Evolutionary conservation across 2,113 vertebrate genomes (phyloP), one percentile per base, ranked within the genome.

Genomic region (Cyanistes caeruleus): DNA sequence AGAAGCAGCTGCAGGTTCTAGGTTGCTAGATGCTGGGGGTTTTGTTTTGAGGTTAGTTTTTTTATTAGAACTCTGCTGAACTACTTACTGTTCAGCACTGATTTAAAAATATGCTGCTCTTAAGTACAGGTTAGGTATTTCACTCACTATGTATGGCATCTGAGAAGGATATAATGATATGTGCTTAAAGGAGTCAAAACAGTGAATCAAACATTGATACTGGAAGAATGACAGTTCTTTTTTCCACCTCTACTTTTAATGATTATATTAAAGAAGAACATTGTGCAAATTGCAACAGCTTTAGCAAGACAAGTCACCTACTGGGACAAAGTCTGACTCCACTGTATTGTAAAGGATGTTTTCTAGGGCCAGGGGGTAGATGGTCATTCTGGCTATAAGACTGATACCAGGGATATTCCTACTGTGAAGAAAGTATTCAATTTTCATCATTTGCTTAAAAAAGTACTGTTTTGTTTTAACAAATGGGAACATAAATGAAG

Each of bases 1-100:
- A 93, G 91, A 77, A 96, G 92, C 95, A 96, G 96, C 94, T 97
- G 95, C 67, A 90, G 11, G n/a, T 95, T 96, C 86, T 93, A 96
- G 93, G 94, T 97, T 95, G 86, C 7, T 82, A 60, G 69, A 76
- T 79, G 33, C 10, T 70, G 59, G 62, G 51, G 25, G 35, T 23
- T 69, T 90, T 53, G n/a, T 30, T 55, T 53, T 20, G 15, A 13
- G 7, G 6, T 15, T 95, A 52, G 25, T 2, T 69, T 76, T 55
- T 85, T 86, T 35, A 53, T 76, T 85, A 78, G 82, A 43, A 65
- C 67, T 60, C 35, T 30, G 56, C 19, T 51, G 62, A 93, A 53
- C 28, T 25, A n/a, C 82, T 80, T 31, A 20, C 19, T 56, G 15
- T 52, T 87, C 48, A 69, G 79, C 76, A n/a, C 0, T 62, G 75